Base-by-base conservation (phyloP, 2,888 invertebrate genomes). In the Bibio marci region DNA sequence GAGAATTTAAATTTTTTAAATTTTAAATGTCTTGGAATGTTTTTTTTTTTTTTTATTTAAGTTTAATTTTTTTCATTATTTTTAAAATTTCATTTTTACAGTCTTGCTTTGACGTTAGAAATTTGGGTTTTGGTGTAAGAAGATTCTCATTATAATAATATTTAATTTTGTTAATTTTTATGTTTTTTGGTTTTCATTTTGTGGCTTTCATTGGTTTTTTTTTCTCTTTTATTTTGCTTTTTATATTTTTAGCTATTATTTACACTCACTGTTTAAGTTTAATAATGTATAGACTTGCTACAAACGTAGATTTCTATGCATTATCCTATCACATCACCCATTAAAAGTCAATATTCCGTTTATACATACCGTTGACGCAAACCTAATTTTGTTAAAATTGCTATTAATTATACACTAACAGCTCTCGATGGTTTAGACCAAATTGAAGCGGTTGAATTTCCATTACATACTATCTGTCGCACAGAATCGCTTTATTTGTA, bases 81-180 rank as follows among this genome's bases (percentile, higher is more conserved):
- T 31, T 13, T 31, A 6, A 31, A 26, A 39, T 40, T 35, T 25
- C 13, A 18, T 19, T 40, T 37, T 67, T 68, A 47, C 68, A 70
- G 70, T 70, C 70, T 50, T 70, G 68, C 63, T 63, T 65, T 60
- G 67, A 69, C 62, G 65, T 71, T 62, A 53, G 62, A 58, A 59
- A 50, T 54, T 56, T 58, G 55, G 58, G 57, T 52, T 54, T 57
- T 55, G 57, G 58, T 60, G 62, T 62, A 62, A 62, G 57, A 50
- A 48, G 17, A 32, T 10, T 32, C 10, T 32, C 7, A 8, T 15
- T 32, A 38, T 30, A 30, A 22, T 22, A n/a, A 32, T 27, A n/a
- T 12, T 33, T 33, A 7, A 18, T 30, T 30, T n/a, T 19, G 18
- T 30, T 7, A n/a, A 3, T n/a, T 25, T 36, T 14, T 27, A 7